phyloP scores from a whole-genome alignment of 2,797 vertebrate species.

The Coluber constrictor region DNA sequence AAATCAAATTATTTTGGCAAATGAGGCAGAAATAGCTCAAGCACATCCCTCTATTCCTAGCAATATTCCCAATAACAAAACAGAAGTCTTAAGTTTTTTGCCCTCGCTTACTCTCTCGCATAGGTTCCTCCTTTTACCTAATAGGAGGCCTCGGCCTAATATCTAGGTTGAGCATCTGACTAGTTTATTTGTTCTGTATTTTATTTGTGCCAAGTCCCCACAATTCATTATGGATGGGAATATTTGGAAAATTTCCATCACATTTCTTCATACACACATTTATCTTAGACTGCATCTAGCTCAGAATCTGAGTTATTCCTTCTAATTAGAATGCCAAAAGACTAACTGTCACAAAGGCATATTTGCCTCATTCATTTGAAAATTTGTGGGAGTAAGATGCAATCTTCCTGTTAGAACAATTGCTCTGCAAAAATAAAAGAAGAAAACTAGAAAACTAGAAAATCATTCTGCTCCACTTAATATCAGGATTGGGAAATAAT shows the following conservation, averaged over 20 bases:
- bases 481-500: background rate
- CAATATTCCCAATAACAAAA: background rate
- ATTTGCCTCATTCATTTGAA: background rate
- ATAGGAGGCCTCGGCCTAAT: background rate
- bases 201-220: background rate
- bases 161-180: background rate
- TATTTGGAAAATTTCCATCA: background rate
- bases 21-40: background rate
- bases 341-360: background rate
- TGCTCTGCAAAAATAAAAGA: background rate
- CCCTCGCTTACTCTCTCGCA: background rate
- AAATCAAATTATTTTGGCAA: background rate
- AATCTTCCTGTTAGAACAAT: background rate
- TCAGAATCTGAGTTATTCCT: background rate
- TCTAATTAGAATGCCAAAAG: background rate
- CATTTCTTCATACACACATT: background rate
- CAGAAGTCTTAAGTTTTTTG: background rate
- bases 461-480: background rate
- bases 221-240: background rate
- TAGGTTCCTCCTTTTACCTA: background rate
- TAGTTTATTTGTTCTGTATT: background rate
- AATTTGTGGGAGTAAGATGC: background rate
- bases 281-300: background rate
- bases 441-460: background rate
- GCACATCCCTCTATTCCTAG: background rate